Evolutionary conservation across 2,113 vertebrate species (phyloP).

Genomic region (Paradoxurus hermaphroditus): DNA sequence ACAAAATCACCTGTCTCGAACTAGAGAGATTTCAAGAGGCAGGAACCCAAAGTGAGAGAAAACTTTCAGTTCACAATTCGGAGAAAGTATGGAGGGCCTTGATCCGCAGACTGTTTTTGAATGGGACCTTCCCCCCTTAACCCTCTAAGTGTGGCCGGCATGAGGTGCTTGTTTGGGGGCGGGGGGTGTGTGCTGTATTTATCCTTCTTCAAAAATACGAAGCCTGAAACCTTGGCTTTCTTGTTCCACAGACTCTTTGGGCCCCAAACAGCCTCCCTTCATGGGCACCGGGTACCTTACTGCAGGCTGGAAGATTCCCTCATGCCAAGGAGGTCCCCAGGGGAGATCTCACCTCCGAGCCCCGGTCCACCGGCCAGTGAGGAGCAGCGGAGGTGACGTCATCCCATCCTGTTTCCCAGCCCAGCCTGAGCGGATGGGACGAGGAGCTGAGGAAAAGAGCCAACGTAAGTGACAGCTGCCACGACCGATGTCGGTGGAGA

Average conservation of each 20-base stretch:
- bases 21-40: not conserved
- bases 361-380: slow-evolving; percentile 2
- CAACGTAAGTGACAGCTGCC: not conserved
- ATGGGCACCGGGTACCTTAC: not conserved
- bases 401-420: not conserved
- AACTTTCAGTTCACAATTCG: not conserved
- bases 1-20: not conserved
- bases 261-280: not conserved
- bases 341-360: not conserved
- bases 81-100: not conserved
- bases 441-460: not conserved
- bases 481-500: slow-evolving; percentile 43
- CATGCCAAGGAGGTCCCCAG: not conserved
- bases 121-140: not conserved
- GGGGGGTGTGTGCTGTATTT: not conserved
- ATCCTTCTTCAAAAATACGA: not conserved
- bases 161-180: not conserved
- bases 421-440: not conserved
- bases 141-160: not conserved
- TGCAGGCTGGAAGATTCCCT: not conserved
- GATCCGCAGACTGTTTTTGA: not conserved
- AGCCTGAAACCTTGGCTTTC: not conserved
- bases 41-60: not conserved
- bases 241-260: not conserved
- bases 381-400: not conserved